Evolutionary conservation across 2,797 vertebrate genomes (phyloP), one percentile per base, ranked within the genome.

Genomic region (Sarcophilus harrisii): DNA sequence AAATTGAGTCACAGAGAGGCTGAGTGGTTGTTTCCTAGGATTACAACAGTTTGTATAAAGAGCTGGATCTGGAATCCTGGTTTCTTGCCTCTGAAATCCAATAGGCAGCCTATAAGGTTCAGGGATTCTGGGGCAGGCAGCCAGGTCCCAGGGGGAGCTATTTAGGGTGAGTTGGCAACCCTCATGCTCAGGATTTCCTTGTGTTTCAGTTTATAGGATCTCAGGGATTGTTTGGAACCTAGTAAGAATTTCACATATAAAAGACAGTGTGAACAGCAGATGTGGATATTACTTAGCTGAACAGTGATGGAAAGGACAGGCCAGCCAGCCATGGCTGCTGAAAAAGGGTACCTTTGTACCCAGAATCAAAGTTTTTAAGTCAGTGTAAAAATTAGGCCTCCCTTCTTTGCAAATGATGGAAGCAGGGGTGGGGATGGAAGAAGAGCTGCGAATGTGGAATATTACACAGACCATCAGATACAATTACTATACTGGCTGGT

Each of bases 241-340:
- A 87, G 38, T 87, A 87, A 87, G 73, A 87, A 87, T 87, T 87
- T 87, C 73, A 87, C 73, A 87, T 87, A 87, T 87, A 87, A 87
- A 87, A 49, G 38, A 45, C 38, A 87, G 73, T 87, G 73, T 87
- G 73, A 87, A 87, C 73, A 87, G 73, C 73, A 87, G 73, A 87
- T 87, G 73, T 87, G 73, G 38, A 87, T 49, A 87, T 27, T 49
- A 49, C 73, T 49, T 49, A 87, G 38, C 93, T 96, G 55, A 52
- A 14, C 0, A 3, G 29, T 38, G 93, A 87, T 87, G 58, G 90
- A 24, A 91, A 24, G 12, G 91, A 10, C 32, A 30, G 11, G 62
- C 38, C 58, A 4, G 32, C 54, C 90, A 95, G 0, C 29, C 52
- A 3, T 24, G 49, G 52, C 0, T 0, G 4, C n/a, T 3, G 1